These are phyloP conservation scores for Zoanthus sansibaricus DNA, from an alignment of 92 coral and sea anemone genomes.

Conservation along the genomic window DNA sequence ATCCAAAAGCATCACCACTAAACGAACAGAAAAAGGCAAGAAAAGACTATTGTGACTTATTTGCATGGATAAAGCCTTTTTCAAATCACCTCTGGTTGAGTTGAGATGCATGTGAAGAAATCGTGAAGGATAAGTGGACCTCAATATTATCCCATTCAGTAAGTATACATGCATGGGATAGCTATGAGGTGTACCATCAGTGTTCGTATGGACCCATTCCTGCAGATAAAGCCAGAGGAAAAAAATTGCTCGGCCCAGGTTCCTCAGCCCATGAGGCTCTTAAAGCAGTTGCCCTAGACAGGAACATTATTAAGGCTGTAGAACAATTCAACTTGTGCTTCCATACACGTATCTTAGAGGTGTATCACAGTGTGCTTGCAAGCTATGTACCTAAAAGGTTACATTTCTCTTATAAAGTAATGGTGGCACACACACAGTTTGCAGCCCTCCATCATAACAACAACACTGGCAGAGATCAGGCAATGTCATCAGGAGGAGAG, in stretches of 20 bases:
- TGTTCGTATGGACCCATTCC: constrained; percentile 9
- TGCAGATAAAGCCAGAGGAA: constrained; percentile 7
- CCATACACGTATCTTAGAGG: constrained; percentile 61
- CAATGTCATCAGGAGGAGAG: constrained; percentile 42
- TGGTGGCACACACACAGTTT: constrained; percentile 64
- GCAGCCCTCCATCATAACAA: constrained; percentile 68
- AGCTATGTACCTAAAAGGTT: constrained; percentile 62
- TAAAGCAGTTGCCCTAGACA: constrained; percentile 44
- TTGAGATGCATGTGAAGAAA: constrained; percentile 36
- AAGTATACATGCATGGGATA: constrained; percentile 18
- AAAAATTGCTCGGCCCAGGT: constrained; percentile 38
- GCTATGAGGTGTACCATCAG: constrained; percentile 10
- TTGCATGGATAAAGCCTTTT: constrained; percentile 60
- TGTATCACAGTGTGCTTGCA: constrained; percentile 55
- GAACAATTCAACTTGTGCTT: constrained; percentile 59
- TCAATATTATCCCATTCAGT: not conserved
- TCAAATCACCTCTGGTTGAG: constrained; percentile 64
- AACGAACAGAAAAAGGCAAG: constrained; percentile 55
- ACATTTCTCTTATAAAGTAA: constrained; percentile 59
- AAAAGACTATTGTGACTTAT: constrained; percentile 45
- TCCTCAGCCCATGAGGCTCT: constrained; percentile 46
- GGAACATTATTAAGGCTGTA: constrained; percentile 48
- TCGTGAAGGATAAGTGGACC: constrained; percentile 22
- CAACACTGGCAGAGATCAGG: constrained; percentile 61
- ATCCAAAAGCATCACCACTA: constrained; percentile 51